phyloP scores from a whole-genome alignment of 2,888 invertebrate species.

The Auanema freiburgensis region DNA sequence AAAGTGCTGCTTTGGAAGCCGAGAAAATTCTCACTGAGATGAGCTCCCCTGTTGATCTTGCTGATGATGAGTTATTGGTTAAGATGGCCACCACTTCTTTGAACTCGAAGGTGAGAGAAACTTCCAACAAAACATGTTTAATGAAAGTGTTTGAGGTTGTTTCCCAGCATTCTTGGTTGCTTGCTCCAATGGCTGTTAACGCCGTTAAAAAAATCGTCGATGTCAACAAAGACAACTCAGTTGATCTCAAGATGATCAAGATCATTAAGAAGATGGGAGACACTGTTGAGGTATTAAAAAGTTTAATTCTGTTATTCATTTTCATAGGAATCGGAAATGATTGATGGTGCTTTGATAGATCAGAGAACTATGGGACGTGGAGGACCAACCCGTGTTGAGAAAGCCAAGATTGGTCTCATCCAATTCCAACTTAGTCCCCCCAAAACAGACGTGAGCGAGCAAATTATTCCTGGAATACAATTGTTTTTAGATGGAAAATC shows the following conservation, averaged over 20 bases:
- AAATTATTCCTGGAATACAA: not conserved
- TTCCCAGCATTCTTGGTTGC: conserved; percentile 89
- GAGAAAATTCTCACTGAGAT: conserved; percentile 77
- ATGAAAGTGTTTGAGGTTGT: conserved; percentile 75
- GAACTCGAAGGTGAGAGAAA: conserved; percentile 80
- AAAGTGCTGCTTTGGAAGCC: conserved; percentile 77
- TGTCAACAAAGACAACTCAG: conserved; percentile 75
- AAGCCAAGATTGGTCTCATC: conserved; percentile 96
- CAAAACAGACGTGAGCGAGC: conserved; percentile 84
- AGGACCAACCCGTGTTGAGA: conserved; percentile 90
- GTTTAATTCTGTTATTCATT: no score
- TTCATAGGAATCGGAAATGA: conserved; percentile 86
- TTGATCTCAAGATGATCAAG: conserved; percentile 89
- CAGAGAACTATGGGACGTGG: conserved; percentile 83
- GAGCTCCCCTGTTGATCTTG: conserved; percentile 82
- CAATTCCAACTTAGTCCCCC: conserved; percentile 99
- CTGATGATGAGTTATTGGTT: conserved; percentile 82
- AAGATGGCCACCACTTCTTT: conserved; percentile 96
- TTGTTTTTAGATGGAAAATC: conserved; percentile 82
- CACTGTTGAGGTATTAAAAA: conserved; percentile 43
- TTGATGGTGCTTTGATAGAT: conserved; percentile 92
- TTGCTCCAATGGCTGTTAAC: conserved; percentile 95
- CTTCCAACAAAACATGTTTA: not conserved
- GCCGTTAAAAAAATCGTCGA: conserved; percentile 86
- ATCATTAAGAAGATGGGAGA: conserved; percentile 89